These are phyloP conservation scores for Neoniphon sammara DNA, from an alignment of 2,797 vertebrate species.

Conservation along the genomic window DNA sequence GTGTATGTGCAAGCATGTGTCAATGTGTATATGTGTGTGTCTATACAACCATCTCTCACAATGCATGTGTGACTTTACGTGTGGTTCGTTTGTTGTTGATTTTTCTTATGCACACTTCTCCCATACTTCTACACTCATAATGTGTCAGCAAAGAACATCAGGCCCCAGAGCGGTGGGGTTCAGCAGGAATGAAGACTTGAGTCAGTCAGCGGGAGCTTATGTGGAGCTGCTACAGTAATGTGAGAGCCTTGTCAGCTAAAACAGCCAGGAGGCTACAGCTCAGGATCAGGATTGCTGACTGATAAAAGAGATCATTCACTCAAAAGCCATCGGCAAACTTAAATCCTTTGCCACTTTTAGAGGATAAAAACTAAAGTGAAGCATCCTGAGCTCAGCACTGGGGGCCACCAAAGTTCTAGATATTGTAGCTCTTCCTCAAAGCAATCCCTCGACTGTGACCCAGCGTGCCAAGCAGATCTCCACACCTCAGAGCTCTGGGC, in stretches of 20 bases:
- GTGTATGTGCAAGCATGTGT: constrained; percentile 8
- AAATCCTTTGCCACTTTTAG: constrained; percentile 39
- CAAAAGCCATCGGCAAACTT: constrained; percentile 37
- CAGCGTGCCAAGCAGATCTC: not conserved
- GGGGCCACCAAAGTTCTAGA: constrained; percentile 10
- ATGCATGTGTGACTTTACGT: not conserved
- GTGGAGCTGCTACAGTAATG: constrained; percentile 37
- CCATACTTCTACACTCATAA: constrained; percentile 41
- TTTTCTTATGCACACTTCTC: constrained; percentile 32
- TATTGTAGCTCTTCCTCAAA: not conserved
- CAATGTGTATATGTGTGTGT: constrained; percentile 9
- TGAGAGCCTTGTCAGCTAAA: constrained; percentile 60
- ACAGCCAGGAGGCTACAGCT: constrained; percentile 51
- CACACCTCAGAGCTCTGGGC: constrained; percentile 32
- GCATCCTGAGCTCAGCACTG: constrained; percentile 25
- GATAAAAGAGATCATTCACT: constrained; percentile 59
- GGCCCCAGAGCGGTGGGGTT: constrained; percentile 20
- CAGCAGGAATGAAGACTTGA: constrained; percentile 39
- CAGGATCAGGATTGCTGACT: constrained; percentile 45
- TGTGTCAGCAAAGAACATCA: constrained; percentile 40
- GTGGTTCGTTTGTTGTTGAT: not conserved
- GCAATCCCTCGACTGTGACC: not conserved
- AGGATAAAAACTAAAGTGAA: constrained; percentile 33
- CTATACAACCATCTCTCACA: no score
- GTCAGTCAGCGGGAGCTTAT: constrained; percentile 42